Conservation (phyloP, 2,888 invertebrate genomes). For the Pristionchus exspectatus region DNA sequence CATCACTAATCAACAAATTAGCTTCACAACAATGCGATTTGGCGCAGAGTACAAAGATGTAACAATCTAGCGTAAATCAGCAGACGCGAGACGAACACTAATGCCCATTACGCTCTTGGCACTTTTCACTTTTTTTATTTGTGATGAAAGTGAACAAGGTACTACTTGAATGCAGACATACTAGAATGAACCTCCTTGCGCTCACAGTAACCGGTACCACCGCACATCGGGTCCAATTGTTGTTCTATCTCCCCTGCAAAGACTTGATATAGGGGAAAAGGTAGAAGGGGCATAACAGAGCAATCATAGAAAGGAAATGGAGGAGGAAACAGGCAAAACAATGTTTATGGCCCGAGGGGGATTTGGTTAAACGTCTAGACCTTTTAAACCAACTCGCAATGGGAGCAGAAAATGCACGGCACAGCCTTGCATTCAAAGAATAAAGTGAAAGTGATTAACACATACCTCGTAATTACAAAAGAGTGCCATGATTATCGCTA, state of each 20-base stretch:
- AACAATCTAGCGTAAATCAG: background rate
- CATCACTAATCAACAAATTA: slow-evolving; percentile 23
- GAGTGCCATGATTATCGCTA: too few species aligned
- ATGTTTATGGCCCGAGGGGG: background rate
- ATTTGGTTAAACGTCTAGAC: background rate
- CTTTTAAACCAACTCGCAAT: background rate
- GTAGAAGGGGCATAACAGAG: background rate
- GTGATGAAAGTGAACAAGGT: background rate
- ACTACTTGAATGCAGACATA: background rate
- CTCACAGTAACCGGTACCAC: slow-evolving; percentile 25
- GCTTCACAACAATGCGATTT: slow-evolving; percentile 8
- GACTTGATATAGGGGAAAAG: background rate
- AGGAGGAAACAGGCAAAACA: background rate
- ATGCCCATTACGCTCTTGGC: background rate
- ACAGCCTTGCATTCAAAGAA: too few species aligned
- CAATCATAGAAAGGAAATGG: background rate
- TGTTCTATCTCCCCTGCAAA: background rate
- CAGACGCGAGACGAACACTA: background rate
- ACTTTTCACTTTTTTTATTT: background rate
- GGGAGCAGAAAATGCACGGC: too few species aligned
- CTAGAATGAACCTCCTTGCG: background rate
- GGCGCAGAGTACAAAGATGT: background rate
- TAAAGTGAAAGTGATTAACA: too few species aligned
- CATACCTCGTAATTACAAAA: too few species aligned
- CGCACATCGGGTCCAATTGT: background rate